These are phyloP conservation scores for Theristicus caerulescens DNA, from an alignment of 2,113 vertebrate species.

Conservation along the genomic window DNA sequence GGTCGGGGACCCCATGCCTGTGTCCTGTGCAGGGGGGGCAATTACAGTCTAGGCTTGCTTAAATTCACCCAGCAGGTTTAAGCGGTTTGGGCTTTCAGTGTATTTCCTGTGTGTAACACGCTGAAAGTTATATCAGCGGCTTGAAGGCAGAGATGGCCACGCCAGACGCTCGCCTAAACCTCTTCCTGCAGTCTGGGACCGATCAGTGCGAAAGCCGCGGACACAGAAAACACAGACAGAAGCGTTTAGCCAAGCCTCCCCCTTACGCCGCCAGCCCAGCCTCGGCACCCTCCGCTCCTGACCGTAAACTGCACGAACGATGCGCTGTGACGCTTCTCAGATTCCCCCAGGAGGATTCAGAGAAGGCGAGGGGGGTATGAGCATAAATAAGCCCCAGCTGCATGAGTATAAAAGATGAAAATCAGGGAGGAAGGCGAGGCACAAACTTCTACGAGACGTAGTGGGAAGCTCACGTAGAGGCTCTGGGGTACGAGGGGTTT, in stretches of 20 bases:
- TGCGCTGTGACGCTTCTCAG: background rate
- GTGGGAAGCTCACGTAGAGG: background rate
- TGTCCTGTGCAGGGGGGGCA: background rate
- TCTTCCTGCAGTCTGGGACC: background rate
- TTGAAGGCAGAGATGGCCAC: background rate
- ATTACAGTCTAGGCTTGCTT: background rate
- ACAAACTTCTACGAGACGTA: background rate
- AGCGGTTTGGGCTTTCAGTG: background rate
- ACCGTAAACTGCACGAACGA: rapidly evolving
- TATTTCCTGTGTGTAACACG: background rate
- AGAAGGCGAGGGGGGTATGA: background rate
- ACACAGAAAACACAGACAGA: background rate
- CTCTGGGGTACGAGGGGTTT: rapidly evolving
- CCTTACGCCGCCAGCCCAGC: background rate
- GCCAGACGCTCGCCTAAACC: background rate
- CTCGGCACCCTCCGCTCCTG: background rate
- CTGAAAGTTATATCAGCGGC: background rate
- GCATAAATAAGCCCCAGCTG: background rate
- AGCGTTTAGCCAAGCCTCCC: no score
- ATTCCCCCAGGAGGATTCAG: background rate
- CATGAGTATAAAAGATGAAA: background rate
- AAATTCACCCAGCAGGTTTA: background rate
- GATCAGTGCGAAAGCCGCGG: background rate
- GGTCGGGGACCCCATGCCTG: background rate
- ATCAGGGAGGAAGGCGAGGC: background rate